Evolutionary conservation across 2,888 invertebrate species (phyloP), one percentile per base, ranked within the genome.

Genomic region (Hartigia nigra): DNA sequence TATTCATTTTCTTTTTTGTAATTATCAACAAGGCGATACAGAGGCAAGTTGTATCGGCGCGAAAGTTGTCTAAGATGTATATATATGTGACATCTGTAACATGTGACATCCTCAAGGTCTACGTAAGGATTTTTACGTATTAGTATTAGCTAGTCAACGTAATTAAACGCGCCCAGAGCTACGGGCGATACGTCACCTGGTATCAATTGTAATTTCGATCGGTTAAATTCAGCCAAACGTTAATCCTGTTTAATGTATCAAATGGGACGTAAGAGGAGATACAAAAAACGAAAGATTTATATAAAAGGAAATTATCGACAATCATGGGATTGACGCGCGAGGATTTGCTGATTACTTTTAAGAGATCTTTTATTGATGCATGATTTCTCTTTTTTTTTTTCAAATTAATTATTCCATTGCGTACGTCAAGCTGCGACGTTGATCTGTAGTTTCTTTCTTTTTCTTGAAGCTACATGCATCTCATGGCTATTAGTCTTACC

Each of bases 111-210:
- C 75, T 78, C 72, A 31, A 77, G 74, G 69, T 55, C 74, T 35
- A 79, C 55, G 78, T 76, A n/a, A n/a, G 72, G 78, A 69, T 77
- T 79, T 32, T 76, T 77, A 77, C 76, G 74, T 82, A 86, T 88
- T 88, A 88, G 84, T 85, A 84, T 88, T 88, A 89, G 88, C 88
- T 89, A 89, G 88, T 89, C 88, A 89, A 85, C 83, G 78, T 82
- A 78, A 69, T 74, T 69, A 32, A 75, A 78, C 36, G 31, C 69
- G 70, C 75, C 69, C 70, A 69, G 69, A 76, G 35, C 77, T 36
- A 69, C 31, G 75, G 31, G 55, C 31, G 55, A 55, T 39, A 39
- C 31, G 72, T 34, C 72, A 55, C 55, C 55, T 55, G 55, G 55
- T 55, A 55, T 55, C 55, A 55, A 55, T 55, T 55, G 55, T 55